phyloP scores from a whole-genome alignment of 2,797 vertebrate species.

The Pelobates cultripes region DNA sequence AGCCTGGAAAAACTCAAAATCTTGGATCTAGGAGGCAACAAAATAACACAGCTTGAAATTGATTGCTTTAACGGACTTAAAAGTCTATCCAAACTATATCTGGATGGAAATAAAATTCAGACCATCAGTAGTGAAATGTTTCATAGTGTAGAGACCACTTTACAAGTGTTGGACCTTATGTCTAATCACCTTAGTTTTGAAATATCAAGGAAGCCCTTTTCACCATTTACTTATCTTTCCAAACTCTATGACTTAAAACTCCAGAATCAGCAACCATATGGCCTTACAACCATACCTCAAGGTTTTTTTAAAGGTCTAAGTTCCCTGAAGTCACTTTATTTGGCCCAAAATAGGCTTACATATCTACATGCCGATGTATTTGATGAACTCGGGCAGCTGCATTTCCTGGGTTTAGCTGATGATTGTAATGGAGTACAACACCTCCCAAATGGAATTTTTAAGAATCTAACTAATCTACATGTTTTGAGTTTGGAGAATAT shows the following conservation, averaged over 20 bases:
- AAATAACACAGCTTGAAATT: conserved; percentile 68
- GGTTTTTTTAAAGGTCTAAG: conserved; percentile 73
- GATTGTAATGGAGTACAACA: conserved; percentile 74
- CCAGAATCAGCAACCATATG: conserved; percentile 70
- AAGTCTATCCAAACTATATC: conserved; percentile 74
- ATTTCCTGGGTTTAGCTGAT: conserved; percentile 70
- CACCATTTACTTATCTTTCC: conserved; percentile 77
- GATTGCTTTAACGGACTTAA: conserved; percentile 73
- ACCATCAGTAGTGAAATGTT: conserved; percentile 64
- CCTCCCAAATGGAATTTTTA: conserved; percentile 79
- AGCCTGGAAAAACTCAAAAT: conserved; percentile 66
- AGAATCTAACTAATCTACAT: conserved; percentile 74
- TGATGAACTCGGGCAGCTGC: conserved; percentile 75
- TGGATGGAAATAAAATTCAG: conserved; percentile 79
- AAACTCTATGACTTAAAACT: conserved; percentile 75
- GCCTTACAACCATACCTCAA: conserved; percentile 69
- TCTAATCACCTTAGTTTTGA: conserved; percentile 70
- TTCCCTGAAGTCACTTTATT: conserved; percentile 68
- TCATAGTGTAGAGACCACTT: conserved; percentile 65
- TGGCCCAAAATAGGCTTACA: conserved; percentile 75
- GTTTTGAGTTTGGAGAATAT: conserved; percentile 77
- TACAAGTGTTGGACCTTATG: conserved; percentile 74
- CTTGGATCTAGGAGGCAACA: conserved; percentile 83
- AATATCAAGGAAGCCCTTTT: conserved; percentile 49
- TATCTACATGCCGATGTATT: conserved; percentile 70